Evolutionary conservation across 2,113 vertebrate species (phyloP).

Genomic region (Odocoileus virginianus): DNA sequence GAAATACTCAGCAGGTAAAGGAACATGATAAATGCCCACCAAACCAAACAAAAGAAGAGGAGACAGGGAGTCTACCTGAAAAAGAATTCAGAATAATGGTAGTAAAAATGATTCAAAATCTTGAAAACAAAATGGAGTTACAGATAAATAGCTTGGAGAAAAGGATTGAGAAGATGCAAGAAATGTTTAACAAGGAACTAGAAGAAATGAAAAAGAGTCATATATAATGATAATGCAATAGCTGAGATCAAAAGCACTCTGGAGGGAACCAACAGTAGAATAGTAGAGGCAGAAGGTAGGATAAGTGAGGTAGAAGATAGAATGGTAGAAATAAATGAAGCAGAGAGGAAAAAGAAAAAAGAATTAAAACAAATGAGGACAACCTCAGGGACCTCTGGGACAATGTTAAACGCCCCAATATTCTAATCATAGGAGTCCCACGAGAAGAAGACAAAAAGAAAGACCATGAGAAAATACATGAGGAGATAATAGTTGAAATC

Average conservation of each 20-base stretch:
- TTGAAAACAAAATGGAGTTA: not conserved
- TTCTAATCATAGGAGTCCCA: not conserved
- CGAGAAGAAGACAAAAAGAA: not conserved
- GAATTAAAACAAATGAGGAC: not conserved
- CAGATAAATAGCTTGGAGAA: not conserved
- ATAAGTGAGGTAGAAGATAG: not conserved
- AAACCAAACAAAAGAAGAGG: not conserved
- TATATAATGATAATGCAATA: not conserved
- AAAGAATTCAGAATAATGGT: not conserved
- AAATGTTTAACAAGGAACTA: not conserved
- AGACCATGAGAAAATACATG: not conserved
- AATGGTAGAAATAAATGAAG: not conserved
- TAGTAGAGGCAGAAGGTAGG: not conserved
- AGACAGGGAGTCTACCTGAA: not conserved
- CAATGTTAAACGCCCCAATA: not conserved
- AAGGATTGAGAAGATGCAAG: not conserved
- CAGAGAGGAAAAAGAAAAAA: not conserved
- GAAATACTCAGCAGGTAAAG: not conserved
- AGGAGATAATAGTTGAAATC: not conserved
- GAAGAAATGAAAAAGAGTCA: not conserved
- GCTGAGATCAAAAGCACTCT: not conserved
- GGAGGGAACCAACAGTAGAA: not conserved
- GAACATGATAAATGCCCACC: not conserved
- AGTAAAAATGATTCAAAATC: not conserved
- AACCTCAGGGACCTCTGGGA: not conserved